Evolutionary conservation across 2,888 invertebrate genomes (phyloP).

Genomic region (Lithophane ornitopus): DNA sequence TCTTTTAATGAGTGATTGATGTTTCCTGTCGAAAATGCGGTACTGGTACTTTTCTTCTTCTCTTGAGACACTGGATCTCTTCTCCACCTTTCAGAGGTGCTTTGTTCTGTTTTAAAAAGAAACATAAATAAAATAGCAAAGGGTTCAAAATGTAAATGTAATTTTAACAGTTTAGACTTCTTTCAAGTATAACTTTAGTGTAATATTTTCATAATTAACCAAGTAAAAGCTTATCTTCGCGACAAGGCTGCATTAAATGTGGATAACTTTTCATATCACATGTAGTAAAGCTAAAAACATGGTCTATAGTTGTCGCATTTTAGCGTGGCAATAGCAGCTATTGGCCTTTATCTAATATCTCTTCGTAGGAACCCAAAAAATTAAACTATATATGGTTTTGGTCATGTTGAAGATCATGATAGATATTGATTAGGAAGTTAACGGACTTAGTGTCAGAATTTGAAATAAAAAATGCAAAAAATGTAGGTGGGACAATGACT

Average conservation of each 20-base stretch:
- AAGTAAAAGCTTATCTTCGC: background rate
- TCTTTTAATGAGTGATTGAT: conserved; percentile 31
- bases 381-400: no score
- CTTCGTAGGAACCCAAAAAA: no score
- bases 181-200: background rate
- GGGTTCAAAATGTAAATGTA: background rate
- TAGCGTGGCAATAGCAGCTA: no score
- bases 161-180: background rate
- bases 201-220: background rate
- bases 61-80: background rate
- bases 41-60: background rate
- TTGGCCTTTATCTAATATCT: no score
- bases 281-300: background rate
- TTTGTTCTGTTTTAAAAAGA: conserved; percentile 37
- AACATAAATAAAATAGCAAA: conserved; percentile 15
- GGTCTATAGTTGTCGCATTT: no score
- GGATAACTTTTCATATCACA: background rate
- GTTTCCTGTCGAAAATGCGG: background rate
- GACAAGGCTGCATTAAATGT: background rate
- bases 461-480: no score
- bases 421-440: no score
- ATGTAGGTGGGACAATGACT: no score
- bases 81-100: background rate
- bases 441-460: no score
- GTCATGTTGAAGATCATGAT: no score